Conservation (phyloP, 1,140 invertebrate genomes). For the Trachymyrmex septentrionalis region DNA sequence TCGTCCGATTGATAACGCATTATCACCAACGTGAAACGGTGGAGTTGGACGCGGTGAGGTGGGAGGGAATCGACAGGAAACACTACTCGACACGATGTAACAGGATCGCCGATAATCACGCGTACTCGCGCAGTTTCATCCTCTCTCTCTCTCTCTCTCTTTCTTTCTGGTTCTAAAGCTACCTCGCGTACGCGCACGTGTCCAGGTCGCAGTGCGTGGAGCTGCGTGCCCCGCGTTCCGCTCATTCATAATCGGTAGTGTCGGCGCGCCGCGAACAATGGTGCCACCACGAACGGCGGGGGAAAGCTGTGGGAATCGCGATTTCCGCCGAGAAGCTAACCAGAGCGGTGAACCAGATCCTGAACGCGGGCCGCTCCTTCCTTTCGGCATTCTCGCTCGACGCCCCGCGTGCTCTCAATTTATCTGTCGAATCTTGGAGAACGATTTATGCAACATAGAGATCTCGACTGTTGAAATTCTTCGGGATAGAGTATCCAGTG, state of each 20-base stretch:
- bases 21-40: slow-evolving; percentile 34
- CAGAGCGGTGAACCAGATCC: slow-evolving; percentile 76
- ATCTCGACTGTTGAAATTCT: neutral
- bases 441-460: neutral
- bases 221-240: slow-evolving; percentile 54
- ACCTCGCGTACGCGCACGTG: slow-evolving; percentile 25
- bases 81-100: slow-evolving; percentile 36
- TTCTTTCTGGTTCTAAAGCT: neutral
- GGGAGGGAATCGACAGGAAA: slow-evolving; percentile 40
- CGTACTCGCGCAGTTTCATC: slow-evolving; percentile 5
- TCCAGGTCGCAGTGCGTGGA: slow-evolving; percentile 28
- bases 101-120: slow-evolving; percentile 31
- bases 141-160: neutral
- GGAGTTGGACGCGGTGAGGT: neutral
- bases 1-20: slow-evolving; percentile 40
- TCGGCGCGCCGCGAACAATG: slow-evolving; percentile 70
- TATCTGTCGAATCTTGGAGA: neutral
- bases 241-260: slow-evolving; percentile 73
- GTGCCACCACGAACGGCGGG: slow-evolving; percentile 64
- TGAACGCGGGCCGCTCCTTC: slow-evolving; percentile 48
- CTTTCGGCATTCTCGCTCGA: slow-evolving; percentile 3
- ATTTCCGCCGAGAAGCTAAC: slow-evolving; percentile 78
- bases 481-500: neutral
- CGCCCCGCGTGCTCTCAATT: slow-evolving; percentile 56
- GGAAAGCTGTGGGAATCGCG: slow-evolving; percentile 80